Evolutionary conservation across 2,888 invertebrate species (phyloP), one percentile per base, ranked within the genome.

Genomic region (Leptogaster cylindrica): DNA sequence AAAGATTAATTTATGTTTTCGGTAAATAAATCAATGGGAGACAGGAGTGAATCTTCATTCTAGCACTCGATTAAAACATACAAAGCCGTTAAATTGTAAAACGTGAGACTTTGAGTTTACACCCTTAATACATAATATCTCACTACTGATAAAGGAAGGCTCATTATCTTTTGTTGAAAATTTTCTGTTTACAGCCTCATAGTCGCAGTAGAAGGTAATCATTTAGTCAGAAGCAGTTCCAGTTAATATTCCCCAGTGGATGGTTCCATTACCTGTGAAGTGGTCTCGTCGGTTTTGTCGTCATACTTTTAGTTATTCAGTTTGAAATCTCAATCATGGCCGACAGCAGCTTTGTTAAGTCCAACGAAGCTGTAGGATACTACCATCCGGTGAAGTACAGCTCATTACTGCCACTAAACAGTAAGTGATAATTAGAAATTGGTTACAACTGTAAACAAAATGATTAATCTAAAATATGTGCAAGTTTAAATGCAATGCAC

Each of bases 311-410:
- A n/a, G n/a, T n/a, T n/a, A n/a, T n/a, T n/a, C n/a, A n/a, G n/a
- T n/a, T n/a, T n/a, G n/a, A n/a, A n/a, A n/a, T n/a, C n/a, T n/a
- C n/a, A n/a, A n/a, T n/a, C n/a, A 65, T 65, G 65, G 39, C 39
- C 3, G 65, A 65, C 8, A 16, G 18, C 23, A 46, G 12, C 10
- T 23, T 64, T n/a, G 33, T 64, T 31, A 67, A 41, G 44, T 48
- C 67, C 4, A 65, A 18, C 28, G 70, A 68, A 27, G 63, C 52
- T 66, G 65, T 70, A n/a, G 68, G 65, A 66, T 70, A 70, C 28
- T 70, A 70, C 39, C 70, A 63, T 36, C 44, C 65, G 2, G 31
- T 63, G 8, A 31, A 25, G 46, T 63, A 68, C 27, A 66, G 31
- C 18, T 70, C 70, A 1, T 46, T 70, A 10, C 65, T 66, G 12